Conservation (phyloP, 2,888 invertebrate genomes). For the Dioctria rufipes region DNA sequence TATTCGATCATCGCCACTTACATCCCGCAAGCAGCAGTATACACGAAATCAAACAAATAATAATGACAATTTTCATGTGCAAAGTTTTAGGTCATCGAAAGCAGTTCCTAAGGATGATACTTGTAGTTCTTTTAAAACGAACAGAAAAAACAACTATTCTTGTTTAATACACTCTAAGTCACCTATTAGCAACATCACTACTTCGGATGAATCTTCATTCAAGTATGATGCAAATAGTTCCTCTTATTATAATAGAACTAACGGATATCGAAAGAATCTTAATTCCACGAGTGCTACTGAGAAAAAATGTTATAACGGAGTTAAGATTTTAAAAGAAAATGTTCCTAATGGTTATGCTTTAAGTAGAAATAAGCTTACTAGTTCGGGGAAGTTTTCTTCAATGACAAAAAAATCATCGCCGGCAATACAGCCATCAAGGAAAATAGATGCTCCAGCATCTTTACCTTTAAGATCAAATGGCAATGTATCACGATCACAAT, state of each 20-base stretch:
- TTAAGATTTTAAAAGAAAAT: conserved; percentile 68
- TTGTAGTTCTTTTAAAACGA: not conserved
- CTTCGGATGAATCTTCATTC: conserved; percentile 63
- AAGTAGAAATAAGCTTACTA: conserved; percentile 19
- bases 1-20: conserved; percentile 57
- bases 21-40: conserved; percentile 62
- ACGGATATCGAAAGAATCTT: conserved; percentile 2
- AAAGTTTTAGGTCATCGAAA: conserved; percentile 23
- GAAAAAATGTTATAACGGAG: conserved; percentile 68
- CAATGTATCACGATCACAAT: conserved; percentile 63
- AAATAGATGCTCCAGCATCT: conserved; percentile 63
- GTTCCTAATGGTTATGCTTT: conserved; percentile 58
- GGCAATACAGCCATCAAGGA: conserved; percentile 62
- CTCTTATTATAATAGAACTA: conserved; percentile 48
- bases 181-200: conserved; percentile 62
- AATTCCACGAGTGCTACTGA: conserved; percentile 61
- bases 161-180: conserved; percentile 61
- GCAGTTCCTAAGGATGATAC: conserved; percentile 21
- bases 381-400: conserved; percentile 35
- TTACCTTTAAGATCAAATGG: conserved; percentile 61
- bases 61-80: not conserved
- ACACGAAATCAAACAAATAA: conserved; percentile 60
- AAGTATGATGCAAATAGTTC: conserved; percentile 64
- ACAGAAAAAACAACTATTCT: conserved; percentile 38
- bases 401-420: conserved; percentile 46